Base-by-base conservation (phyloP, 2,888 invertebrate species). In the Volucella inanis region DNA sequence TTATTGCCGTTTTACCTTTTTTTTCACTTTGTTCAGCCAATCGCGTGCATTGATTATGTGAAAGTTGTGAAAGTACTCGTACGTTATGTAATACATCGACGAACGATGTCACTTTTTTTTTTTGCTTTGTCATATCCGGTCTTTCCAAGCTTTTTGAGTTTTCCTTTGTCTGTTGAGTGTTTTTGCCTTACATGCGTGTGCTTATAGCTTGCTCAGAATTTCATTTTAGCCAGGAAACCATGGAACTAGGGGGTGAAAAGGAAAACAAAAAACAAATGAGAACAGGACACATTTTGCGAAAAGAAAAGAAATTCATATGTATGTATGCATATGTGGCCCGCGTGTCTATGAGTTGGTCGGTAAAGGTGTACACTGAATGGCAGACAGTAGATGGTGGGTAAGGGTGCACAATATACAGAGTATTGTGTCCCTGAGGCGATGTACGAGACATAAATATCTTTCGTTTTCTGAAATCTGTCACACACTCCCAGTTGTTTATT, bases 1-100 rank as follows among this genome's bases (percentile, higher is more conserved):
- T 31, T 31, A 31, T 31, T 4, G 31, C 62, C 15, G 8, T 61
- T 15, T 57, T 78, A 10, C 41, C 45, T 38, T 8, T 22, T 22
- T 39, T 49, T 64, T 49, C 65, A 64, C 61, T 71, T 75, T 79
- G 75, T 59, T 71, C 71, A 84, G 80, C 71, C 84, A 84, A 84
- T 84, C 75, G 84, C 75, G 80, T 80, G 80, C 80, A 76, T 84
- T 84, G 84, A 80, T 79, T 84, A 65, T 74, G 47, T 68, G 83
- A 74, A 6, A 31, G 31, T 31, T 31, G 31, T 6, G 31, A 31
- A 22, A 31, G 6, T 2, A 22, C 22, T 1, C 1, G 22, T 1
- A 31, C 1, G 31, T 65, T 84, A 65, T 80, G 75, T 84, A 54
- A 43, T 39, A 76, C 61, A 84, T 71, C 75, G 75, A 80, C 65